A percentile compares a stretch with the other conserved stretches of the same genome.
These are phyloP conservation scores for Ceratosolen fusciceps DNA, from an alignment of 1,140 invertebrate genomes.

Conservation along the genomic window DNA sequence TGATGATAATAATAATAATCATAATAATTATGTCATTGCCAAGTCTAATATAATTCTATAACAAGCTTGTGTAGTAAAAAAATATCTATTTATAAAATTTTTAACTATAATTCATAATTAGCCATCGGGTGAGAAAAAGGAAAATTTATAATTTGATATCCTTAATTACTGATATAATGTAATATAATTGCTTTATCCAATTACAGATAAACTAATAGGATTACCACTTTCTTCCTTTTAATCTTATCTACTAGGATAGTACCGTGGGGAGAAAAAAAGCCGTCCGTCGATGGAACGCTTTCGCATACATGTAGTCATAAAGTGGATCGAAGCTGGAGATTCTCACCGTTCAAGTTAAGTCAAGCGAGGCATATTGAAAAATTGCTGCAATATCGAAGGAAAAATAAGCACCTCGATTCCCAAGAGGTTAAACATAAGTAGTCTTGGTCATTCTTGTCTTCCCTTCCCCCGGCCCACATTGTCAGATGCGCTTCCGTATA, in stretches of 20 bases:
- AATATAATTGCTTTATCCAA: conserved; percentile 32
- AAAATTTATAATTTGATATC: background rate
- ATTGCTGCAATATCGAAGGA: background rate
- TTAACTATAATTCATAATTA: background rate
- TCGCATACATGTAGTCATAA: background rate
- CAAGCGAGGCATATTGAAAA: background rate
- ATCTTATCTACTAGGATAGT: background rate
- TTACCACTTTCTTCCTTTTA: background rate
- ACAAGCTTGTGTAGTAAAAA: no score
- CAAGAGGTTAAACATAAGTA: conserved; percentile 34
- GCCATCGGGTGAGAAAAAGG: background rate
- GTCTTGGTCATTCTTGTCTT: background rate
- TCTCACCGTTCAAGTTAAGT: conserved; percentile 49
- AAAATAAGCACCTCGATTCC: conserved; percentile 26
- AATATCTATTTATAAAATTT: no score
- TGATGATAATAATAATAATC: no score
- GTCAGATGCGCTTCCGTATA: conserved; percentile 23
- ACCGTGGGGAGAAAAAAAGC: background rate
- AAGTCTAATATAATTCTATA: no score
- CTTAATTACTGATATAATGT: conserved; percentile 18
- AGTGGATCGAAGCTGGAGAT: background rate
- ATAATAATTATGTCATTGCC: no score
- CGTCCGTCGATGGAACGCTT: no score
- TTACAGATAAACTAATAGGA: conserved; percentile 33
- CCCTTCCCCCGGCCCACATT: no score